Evolutionary conservation across 2,113 vertebrate genomes (phyloP).

Genomic region (Meles meles): DNA sequence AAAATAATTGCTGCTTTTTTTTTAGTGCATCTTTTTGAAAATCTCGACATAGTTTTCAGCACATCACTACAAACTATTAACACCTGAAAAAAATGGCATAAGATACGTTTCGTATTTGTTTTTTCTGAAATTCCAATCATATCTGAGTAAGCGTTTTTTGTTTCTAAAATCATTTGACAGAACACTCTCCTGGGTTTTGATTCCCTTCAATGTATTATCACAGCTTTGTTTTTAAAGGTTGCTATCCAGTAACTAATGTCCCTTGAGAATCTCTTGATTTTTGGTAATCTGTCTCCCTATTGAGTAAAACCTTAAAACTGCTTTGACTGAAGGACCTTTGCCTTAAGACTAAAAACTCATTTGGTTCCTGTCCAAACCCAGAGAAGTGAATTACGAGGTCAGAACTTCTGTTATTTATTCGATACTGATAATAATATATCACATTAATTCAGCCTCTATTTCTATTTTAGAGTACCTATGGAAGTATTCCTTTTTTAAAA

Average conservation of each 20-base stretch:
- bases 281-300: background rate
- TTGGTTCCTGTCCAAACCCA: background rate
- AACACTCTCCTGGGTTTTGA: background rate
- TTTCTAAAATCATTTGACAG: background rate
- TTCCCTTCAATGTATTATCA: background rate
- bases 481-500: background rate
- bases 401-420: conserved; percentile 6
- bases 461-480: background rate
- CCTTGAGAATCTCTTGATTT: background rate
- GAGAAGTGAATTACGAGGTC: background rate
- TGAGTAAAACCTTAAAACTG: background rate
- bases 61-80: background rate
- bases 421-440: background rate
- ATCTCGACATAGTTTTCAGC: background rate
- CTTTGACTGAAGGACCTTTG: background rate
- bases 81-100: background rate
- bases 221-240: background rate
- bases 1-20: background rate
- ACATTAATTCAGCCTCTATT: background rate
- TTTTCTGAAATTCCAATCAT: background rate
- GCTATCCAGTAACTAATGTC: background rate
- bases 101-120: background rate
- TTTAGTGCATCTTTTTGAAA: background rate
- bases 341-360: background rate
- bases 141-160: background rate